phyloP scores from a whole-genome alignment of 2,797 vertebrate genomes.

The Lepilemur ruficaudatus region DNA sequence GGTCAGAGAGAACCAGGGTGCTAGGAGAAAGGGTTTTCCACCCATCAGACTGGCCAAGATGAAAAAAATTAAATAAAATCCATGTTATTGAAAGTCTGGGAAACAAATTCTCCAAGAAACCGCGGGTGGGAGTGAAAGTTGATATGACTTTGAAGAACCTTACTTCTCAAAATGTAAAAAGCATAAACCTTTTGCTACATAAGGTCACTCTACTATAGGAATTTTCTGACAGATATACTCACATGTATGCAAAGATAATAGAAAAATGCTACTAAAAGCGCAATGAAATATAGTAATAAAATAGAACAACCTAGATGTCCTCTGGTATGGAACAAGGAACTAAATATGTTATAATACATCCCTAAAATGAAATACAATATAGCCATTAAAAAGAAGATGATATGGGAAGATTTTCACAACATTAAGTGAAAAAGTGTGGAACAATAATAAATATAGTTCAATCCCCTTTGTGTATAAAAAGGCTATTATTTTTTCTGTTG shows the following conservation, averaged over 20 bases:
- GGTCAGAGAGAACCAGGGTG: not conserved
- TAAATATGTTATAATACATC: not conserved
- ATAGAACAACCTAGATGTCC: not conserved
- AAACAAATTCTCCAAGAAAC: constrained; percentile 8
- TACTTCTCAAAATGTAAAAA: constrained; percentile 5
- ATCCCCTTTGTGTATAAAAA: not conserved
- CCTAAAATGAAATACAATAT: not conserved
- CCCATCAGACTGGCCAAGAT: not conserved
- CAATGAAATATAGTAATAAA: not conserved
- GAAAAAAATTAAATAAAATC: constrained; percentile 18
- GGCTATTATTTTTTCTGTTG: not conserved
- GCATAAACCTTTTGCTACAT: not conserved
- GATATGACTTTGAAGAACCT: not conserved
- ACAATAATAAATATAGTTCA: not conserved
- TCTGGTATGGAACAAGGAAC: not conserved
- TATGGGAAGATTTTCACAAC: not conserved
- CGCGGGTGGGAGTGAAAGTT: not conserved
- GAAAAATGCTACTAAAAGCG: not conserved
- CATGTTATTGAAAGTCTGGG: not conserved
- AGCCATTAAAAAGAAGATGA: not conserved
- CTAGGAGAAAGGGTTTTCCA: not conserved
- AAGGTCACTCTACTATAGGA: not conserved
- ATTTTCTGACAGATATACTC: not conserved
- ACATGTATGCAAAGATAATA: not conserved
- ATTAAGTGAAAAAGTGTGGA: not conserved